These are phyloP conservation scores for Geotrypetes seraphini DNA, from an alignment of 2,797 vertebrate species.

Conservation along the genomic window DNA sequence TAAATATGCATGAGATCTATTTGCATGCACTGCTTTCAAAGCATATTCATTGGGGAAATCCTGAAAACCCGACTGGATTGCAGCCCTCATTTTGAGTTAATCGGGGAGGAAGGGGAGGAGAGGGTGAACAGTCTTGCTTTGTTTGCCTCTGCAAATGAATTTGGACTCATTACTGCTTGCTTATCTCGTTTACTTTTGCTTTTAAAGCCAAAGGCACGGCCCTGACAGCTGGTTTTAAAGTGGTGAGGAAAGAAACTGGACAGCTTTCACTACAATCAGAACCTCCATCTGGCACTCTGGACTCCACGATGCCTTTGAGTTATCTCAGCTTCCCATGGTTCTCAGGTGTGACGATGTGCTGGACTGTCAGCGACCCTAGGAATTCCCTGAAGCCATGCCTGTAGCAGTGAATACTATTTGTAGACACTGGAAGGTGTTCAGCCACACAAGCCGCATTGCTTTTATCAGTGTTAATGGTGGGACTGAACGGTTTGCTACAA, in stretches of 20 bases:
- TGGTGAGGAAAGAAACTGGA: constrained; percentile 64
- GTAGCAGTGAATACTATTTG: constrained; percentile 47
- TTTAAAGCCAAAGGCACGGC: constrained; percentile 89
- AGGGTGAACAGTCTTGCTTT: no score
- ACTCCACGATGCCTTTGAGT: constrained; percentile 88
- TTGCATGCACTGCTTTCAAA: no score
- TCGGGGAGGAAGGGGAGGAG: no score
- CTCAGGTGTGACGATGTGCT: constrained; percentile 88
- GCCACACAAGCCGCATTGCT: constrained; percentile 48
- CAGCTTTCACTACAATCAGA: constrained; percentile 58
- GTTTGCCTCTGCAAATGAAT: no score
- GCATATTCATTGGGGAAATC: no score
- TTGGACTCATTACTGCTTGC: no score
- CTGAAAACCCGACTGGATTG: no score
- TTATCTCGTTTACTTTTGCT: constrained; percentile 15
- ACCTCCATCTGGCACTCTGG: constrained; percentile 69
- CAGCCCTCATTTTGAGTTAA: no score
- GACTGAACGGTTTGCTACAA: constrained; percentile 61
- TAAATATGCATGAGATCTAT: no score
- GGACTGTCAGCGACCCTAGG: constrained; percentile 73
- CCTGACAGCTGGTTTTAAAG: constrained; percentile 73
- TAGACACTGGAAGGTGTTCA: constrained; percentile 52
- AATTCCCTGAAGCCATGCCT: constrained; percentile 82
- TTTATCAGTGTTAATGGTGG: constrained; percentile 60
- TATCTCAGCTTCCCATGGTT: constrained; percentile 87